Evolutionary conservation across 1,140 invertebrate species (phyloP), one percentile per base, ranked within the genome.

Genomic region (Rhopalosiphum maidis): DNA sequence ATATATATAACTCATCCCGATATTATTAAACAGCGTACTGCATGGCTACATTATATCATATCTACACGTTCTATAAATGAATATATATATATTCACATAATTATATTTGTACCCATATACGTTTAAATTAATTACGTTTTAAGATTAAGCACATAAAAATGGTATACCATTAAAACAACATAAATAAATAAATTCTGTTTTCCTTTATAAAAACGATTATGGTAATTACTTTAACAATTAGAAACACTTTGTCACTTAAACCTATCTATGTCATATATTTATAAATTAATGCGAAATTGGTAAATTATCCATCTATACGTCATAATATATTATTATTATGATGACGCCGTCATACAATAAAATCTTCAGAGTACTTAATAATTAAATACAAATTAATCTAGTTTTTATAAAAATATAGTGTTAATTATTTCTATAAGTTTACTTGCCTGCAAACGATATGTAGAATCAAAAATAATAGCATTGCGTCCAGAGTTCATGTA

Each of bases 41-140:
- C 60, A n/a, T 6, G 30, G 60, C 60, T 35, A 35, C 60, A 68
- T 77, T 77, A n/a, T 77, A 77, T 77, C 30, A 77, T 35, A 35
- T 77, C 4, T 77, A n/a, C 60, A n/a, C 30, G 60, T 77, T 77
- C 30, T 77, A 77, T 77, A 7, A 11, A 68, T n/a, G 22, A 30
- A 15, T 68, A 68, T 30, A 60, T 30, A 68, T 30, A 60, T 30
- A n/a, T n/a, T 5, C 60, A n/a, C 60, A 77, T 77, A 77, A 77
- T 77, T n/a, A 77, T 60, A 11, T n/a, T 18, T 35, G 15, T 6
- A 2, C 55, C 4, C 5, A 15, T 68, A 21, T 7, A 41, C 41
- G 48, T 77, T 77, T 77, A 18, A 77, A 77, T 77, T n/a, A 35
- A 77, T 77, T 77, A 77, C 60, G 60, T 77, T 77, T 77, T 77